These are phyloP conservation scores for Hystrix cristata DNA, from an alignment of 2,113 vertebrate species.

Conservation along the genomic window DNA sequence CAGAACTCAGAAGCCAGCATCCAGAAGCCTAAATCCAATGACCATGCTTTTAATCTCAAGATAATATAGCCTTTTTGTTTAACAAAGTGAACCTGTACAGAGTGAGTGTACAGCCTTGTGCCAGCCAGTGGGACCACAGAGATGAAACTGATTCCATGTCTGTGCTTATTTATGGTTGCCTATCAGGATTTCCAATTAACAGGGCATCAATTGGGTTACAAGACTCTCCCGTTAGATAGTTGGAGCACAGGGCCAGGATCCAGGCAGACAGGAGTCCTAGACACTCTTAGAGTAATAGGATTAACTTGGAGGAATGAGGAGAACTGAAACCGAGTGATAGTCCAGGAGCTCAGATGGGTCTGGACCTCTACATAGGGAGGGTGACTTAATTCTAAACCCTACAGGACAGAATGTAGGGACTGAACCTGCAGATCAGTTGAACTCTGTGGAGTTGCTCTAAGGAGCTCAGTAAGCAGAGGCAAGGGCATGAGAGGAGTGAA, in stretches of 20 bases:
- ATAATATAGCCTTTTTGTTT: constrained; percentile 46
- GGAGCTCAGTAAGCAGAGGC: constrained; percentile 26
- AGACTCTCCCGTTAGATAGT: constrained; percentile 5
- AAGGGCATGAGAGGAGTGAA: not conserved
- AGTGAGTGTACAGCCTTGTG: not conserved
- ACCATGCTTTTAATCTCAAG: not conserved
- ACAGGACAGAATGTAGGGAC: not conserved
- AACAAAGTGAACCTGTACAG: not conserved
- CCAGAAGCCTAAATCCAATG: not conserved
- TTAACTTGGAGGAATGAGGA: not conserved
- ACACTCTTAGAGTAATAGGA: not conserved
- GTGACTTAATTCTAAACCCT: constrained; percentile 28
- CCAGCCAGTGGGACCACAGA: not conserved
- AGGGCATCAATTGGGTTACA: not conserved
- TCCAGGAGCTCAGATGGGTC: not conserved
- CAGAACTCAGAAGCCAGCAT: not conserved
- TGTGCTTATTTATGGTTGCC: not conserved
- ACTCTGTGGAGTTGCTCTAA: not conserved
- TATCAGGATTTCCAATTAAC: constrained; percentile 45
- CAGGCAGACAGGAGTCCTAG: not conserved
- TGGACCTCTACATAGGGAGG: not conserved
- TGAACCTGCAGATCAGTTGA: not conserved
- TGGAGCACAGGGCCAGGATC: not conserved
- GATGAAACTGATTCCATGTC: constrained; percentile 22
- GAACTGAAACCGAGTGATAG: not conserved